Evolutionary conservation across 2,797 vertebrate species (phyloP).

Genomic region (Poecilia wingei): DNA sequence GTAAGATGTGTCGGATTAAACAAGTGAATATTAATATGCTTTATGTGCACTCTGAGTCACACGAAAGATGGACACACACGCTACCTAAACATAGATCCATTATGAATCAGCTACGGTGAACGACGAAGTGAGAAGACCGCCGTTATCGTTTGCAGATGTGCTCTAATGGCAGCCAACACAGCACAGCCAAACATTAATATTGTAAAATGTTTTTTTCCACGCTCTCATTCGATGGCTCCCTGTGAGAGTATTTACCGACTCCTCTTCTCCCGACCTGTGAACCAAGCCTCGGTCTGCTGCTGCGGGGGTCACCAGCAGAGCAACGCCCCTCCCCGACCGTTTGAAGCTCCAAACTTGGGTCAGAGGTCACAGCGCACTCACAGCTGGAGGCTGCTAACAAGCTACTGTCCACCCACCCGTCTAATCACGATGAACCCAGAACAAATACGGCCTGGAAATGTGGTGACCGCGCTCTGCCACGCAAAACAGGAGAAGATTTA

Average conservation of each 20-base stretch:
- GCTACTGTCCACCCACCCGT: conserved; percentile 44
- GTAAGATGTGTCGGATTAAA: background rate
- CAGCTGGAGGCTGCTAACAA: conserved; percentile 60
- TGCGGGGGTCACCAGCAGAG: conserved; percentile 29
- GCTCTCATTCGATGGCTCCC: conserved; percentile 9
- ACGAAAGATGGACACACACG: background rate
- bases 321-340: conserved; percentile 8
- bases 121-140: background rate
- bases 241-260: conserved; percentile 44
- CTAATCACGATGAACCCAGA: conserved; percentile 20
- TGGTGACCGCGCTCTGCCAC: background rate
- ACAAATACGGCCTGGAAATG: conserved; percentile 27
- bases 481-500: background rate
- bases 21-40: background rate
- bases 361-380: conserved; percentile 30
- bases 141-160: background rate
- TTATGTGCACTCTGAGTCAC: background rate
- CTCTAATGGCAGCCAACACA: conserved; percentile 12
- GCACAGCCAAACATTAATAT: conserved; percentile 18
- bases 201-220: conserved; percentile 26
- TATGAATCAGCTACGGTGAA: background rate
- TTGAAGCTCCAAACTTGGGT: conserved; percentile 26
- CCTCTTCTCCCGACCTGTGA: conserved; percentile 34
- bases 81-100: background rate
- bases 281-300: conserved; percentile 2